Conservation (phyloP, 2,797 vertebrate genomes). For the Acanthiza pusilla region DNA sequence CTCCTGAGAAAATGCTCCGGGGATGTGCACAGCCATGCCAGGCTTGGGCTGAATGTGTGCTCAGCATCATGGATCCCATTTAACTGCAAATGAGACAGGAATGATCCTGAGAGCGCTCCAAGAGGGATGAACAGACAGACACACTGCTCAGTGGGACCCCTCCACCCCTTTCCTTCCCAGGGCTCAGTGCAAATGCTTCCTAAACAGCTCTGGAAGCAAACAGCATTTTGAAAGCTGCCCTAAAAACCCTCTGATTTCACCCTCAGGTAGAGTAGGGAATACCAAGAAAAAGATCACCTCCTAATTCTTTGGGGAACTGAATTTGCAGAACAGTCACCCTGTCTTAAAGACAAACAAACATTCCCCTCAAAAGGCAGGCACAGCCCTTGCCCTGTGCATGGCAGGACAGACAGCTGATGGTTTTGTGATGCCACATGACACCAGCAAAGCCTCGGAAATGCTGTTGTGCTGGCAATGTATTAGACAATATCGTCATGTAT, state of each 20-base stretch:
- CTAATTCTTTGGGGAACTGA: not conserved
- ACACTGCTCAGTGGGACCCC: accelerated
- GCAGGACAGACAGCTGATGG: not conserved
- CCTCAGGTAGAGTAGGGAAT: not conserved
- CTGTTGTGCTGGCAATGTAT: not conserved
- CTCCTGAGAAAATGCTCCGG: not conserved
- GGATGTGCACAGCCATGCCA: not conserved
- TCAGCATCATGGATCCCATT: not conserved
- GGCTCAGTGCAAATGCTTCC: not conserved
- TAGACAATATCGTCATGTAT: not conserved
- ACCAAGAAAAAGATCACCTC: not conserved
- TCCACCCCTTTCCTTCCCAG: not conserved
- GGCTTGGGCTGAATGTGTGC: not conserved
- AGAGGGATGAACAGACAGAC: not conserved
- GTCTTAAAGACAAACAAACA: not conserved
- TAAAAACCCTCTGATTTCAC: not conserved
- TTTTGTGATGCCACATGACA: not conserved
- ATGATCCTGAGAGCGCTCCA: not conserved
- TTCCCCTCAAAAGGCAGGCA: not conserved
- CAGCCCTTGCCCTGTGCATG: accelerated
- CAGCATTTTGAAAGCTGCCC: not conserved
- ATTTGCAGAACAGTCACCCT: not conserved
- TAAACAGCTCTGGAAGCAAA: too few species aligned
- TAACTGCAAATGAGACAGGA: not conserved
- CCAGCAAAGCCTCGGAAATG: not conserved